A percentile compares a stretch with the other conserved stretches of the same genome.
Conservation (phyloP, 2,797 vertebrate genomes). For the Balearica regulorum region DNA sequence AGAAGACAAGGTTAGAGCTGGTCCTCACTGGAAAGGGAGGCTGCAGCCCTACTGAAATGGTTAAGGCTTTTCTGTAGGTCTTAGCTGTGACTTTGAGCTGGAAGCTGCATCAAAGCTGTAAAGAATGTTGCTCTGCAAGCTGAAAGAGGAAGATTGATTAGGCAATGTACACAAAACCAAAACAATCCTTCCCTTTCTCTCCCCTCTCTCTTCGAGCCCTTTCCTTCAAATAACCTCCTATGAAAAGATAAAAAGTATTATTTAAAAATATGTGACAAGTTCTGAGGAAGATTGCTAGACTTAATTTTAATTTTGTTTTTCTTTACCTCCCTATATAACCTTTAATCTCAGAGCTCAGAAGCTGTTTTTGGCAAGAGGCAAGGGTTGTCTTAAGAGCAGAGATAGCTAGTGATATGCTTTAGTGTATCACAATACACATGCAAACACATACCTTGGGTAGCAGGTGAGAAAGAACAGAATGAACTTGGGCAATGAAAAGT, state of each 20-base stretch:
- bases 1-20: neutral
- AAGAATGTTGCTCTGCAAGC: neutral
- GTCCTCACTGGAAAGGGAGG: neutral
- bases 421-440: neutral
- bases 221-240: neutral
- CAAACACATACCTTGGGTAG: neutral
- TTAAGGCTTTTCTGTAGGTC: neutral
- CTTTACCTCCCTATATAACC: neutral
- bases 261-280: neutral
- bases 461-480: neutral
- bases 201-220: neutral
- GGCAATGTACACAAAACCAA: neutral
- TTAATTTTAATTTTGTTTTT: neutral
- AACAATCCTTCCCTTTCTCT: neutral
- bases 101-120: neutral
- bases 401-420: neutral
- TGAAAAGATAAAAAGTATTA: neutral
- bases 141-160: neutral
- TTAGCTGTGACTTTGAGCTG: neutral
- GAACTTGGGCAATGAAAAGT: neutral
- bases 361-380: neutral
- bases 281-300: neutral
- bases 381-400: neutral
- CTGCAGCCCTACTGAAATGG: neutral
- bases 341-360: neutral